Evolutionary conservation across 2,797 vertebrate species (phyloP).

Genomic region (Vultur gryphus): DNA sequence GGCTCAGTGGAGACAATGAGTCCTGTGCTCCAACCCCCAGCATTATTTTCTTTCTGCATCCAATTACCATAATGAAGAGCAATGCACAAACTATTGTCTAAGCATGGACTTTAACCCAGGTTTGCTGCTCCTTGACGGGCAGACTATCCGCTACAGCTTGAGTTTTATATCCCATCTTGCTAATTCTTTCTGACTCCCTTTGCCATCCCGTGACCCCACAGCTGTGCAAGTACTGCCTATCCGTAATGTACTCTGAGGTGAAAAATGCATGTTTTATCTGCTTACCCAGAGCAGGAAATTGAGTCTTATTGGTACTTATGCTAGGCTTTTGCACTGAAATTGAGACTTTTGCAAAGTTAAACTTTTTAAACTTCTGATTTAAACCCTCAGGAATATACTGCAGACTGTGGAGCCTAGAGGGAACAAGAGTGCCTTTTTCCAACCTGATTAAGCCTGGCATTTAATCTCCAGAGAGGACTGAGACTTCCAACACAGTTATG

Average conservation of each 20-base stretch:
- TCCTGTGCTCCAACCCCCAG: background rate
- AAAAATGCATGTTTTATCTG: background rate
- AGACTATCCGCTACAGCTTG: background rate
- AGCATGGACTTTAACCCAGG: background rate
- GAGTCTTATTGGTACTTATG: background rate
- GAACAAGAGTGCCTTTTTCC: background rate
- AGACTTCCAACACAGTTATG: background rate
- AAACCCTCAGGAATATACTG: background rate
- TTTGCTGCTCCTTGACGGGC: background rate
- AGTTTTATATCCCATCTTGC: background rate
- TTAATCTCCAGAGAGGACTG: constrained; percentile 41
- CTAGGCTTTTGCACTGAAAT: background rate
- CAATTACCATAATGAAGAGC: background rate
- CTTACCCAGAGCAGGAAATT: background rate
- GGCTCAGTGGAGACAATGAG: background rate
- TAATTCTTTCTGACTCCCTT: background rate
- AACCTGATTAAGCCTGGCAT: constrained; percentile 39
- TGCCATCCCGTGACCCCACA: background rate
- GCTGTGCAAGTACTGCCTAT: background rate
- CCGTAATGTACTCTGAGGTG: background rate
- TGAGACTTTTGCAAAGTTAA: background rate
- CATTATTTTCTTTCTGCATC: background rate
- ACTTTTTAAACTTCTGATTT: constrained; percentile 14
- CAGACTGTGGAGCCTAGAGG: background rate
- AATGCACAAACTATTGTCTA: background rate